Conservation (phyloP, 2,113 vertebrate species). For the Diglossa brunneiventris region DNA sequence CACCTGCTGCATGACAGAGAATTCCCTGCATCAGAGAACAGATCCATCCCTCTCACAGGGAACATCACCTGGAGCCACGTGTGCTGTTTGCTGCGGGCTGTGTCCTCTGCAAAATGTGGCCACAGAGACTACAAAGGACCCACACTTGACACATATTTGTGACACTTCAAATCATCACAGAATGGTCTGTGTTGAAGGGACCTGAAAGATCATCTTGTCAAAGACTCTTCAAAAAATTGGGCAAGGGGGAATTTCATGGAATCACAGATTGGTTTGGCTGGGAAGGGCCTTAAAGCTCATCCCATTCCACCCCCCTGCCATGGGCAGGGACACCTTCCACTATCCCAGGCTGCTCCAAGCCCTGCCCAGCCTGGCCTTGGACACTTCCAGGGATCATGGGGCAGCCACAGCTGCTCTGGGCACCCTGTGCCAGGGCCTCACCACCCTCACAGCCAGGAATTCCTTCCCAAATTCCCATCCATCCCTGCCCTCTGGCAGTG, state of each 20-base stretch:
- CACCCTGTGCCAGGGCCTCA: rapidly evolving
- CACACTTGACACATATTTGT: not conserved
- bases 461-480: not conserved
- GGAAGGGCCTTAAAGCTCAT: no score
- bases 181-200: not conserved
- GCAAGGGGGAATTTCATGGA: no score
- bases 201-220: not conserved
- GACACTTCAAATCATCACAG: not conserved
- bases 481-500: not conserved
- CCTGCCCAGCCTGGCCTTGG: rapidly evolving
- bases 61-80: rapidly evolving
- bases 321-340: not conserved
- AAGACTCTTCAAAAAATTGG: not conserved
- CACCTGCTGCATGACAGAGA: not conserved
- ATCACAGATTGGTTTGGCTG: no score
- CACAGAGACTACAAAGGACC: not conserved
- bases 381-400: not conserved
- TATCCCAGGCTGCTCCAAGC: rapidly evolving
- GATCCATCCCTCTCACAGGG: rapidly evolving
- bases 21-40: not conserved
- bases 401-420: not conserved
- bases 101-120: not conserved
- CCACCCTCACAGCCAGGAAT: rapidly evolving
- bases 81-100: not conserved
- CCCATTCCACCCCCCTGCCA: not conserved